These are phyloP conservation scores for Mizuhopecten yessoensis DNA, from an alignment of 1,140 invertebrate genomes.

Conservation along the genomic window DNA sequence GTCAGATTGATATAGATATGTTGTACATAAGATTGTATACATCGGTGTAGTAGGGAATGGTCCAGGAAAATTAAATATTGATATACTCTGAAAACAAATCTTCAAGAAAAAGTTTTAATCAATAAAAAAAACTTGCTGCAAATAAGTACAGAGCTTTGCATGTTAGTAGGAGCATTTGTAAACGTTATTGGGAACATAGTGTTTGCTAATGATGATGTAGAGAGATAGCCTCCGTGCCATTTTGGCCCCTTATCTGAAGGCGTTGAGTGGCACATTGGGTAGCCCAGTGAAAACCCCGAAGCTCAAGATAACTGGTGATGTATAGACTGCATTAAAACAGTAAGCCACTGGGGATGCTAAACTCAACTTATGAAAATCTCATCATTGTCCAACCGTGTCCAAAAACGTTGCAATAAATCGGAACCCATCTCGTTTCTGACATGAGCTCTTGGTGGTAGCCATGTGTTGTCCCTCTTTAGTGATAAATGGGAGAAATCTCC, in stretches of 20 bases:
- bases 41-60: neutral
- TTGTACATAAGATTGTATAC: neutral
- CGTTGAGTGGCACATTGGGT: slow-evolving; percentile 23
- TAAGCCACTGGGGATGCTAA: slow-evolving; percentile 24
- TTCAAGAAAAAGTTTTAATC: neutral
- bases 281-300: neutral
- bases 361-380: slow-evolving; percentile 34
- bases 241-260: slow-evolving; percentile 9
- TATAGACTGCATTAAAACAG: slow-evolving; percentile 23
- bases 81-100: neutral
- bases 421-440: slow-evolving; percentile 17
- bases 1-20: neutral
- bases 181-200: neutral
- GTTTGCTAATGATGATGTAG: slow-evolving; percentile 24
- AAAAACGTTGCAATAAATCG: slow-evolving; percentile 39
- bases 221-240: slow-evolving; percentile 8
- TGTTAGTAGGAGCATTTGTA: slow-evolving; percentile 23
- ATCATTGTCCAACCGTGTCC: slow-evolving; percentile 37
- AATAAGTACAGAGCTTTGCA: neutral
- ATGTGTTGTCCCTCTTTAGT: slow-evolving; percentile 7
- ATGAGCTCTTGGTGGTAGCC: slow-evolving; percentile 36
- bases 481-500: neutral
- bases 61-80: slow-evolving; percentile 23
- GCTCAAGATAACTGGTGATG: slow-evolving; percentile 37
- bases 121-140: neutral